Conservation (phyloP, 2,113 vertebrate species). For the Siniperca knerii region DNA sequence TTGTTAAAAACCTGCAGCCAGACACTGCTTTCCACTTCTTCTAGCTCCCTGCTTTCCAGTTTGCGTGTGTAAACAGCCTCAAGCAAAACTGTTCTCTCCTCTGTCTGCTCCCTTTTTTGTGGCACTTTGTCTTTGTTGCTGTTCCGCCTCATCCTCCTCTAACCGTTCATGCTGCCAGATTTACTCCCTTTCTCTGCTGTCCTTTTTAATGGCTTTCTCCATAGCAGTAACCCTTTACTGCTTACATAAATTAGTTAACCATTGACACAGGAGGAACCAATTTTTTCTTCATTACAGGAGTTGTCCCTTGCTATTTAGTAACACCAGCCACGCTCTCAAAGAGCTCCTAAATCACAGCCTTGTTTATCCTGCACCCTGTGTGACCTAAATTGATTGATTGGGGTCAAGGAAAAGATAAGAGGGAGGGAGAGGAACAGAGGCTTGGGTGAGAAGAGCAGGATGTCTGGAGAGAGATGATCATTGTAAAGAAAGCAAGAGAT, state of each 20-base stretch:
- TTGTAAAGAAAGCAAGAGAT: conserved; percentile 1
- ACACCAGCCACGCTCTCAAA: neutral
- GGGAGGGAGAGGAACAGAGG: neutral
- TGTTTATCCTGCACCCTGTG: conserved; percentile 17
- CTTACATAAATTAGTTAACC: conserved; percentile 42
- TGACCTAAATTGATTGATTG: conserved; percentile 17
- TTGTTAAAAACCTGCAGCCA: conserved; percentile 2
- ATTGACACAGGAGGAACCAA: neutral
- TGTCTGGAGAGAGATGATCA: neutral
- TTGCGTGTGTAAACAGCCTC: conserved; percentile 24
- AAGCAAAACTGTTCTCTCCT: neutral
- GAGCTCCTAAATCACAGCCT: conserved; percentile 9
- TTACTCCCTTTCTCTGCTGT: neutral
- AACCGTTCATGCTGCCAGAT: neutral
- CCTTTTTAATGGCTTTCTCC: neutral
- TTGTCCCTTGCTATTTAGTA: neutral
- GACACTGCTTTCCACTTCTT: conserved; percentile 15
- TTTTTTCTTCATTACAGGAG: conserved; percentile 23
- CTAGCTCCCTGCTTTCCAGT: neutral
- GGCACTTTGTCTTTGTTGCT: conserved; percentile 1
- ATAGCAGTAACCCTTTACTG: neutral
- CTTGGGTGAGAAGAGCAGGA: neutral
- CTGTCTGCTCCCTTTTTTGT: conserved; percentile 21
- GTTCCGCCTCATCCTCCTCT: neutral
- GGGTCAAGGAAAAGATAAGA: neutral